phyloP scores from a whole-genome alignment of 2,888 invertebrate genomes.

The Tuta absoluta region DNA sequence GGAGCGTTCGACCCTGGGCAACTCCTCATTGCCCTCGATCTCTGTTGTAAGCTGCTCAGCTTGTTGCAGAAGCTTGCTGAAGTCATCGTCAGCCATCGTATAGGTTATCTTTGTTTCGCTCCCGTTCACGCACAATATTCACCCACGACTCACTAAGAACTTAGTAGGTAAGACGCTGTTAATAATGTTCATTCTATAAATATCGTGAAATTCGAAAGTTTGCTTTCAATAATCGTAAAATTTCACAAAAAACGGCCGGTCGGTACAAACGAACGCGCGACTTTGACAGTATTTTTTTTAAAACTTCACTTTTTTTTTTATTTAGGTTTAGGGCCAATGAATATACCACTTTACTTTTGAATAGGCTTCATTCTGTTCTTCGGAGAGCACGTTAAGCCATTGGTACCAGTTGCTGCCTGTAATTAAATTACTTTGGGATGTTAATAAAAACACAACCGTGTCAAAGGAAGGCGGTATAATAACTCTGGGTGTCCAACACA shows the following conservation, averaged over 20 bases:
- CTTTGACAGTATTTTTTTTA: conserved; percentile 2
- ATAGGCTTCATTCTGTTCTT: too few species aligned
- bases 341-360: too few species aligned
- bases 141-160: neutral
- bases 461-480: too few species aligned
- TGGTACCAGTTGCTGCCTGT: too few species aligned
- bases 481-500: too few species aligned
- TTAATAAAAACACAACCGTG: too few species aligned
- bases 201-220: neutral
- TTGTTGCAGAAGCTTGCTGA: conserved; percentile 93
- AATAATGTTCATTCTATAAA: neutral
- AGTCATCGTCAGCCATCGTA: conserved; percentile 82
- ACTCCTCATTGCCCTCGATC: conserved; percentile 91
- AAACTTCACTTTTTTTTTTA: too few species aligned
- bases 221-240: neutral
- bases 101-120: conserved; percentile 50
- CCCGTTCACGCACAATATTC: neutral
- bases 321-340: too few species aligned
- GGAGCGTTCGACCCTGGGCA: conserved; percentile 93
- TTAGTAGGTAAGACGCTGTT: neutral
- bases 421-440: too few species aligned
- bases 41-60: conserved; percentile 96
- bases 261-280: conserved; percentile 12
- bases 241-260: conserved; percentile 7
- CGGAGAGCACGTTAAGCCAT: too few species aligned